phyloP scores from a whole-genome alignment of 1,140 invertebrate genomes.

The Brevipalpus yothersi region DNA sequence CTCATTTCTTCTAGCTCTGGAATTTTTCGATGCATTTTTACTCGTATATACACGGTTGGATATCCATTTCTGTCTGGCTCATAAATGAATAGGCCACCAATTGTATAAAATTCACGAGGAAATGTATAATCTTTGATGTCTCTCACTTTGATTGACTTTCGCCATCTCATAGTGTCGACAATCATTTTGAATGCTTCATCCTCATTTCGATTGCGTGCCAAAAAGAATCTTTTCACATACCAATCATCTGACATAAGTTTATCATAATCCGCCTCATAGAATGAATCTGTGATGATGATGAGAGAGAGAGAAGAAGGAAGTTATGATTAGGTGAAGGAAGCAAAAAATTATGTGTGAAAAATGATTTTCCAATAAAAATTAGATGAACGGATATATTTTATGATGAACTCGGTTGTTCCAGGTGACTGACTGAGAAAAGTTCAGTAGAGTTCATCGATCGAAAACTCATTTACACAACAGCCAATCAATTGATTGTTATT shows the following conservation, averaged over 20 bases:
- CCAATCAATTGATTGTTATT: not conserved
- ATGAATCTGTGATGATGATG: constrained; percentile 1
- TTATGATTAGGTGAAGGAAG: not conserved
- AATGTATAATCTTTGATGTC: not conserved
- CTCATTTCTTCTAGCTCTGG: not conserved
- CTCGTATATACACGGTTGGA: constrained; percentile 6
- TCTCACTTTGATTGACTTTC: not conserved
- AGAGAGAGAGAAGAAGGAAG: not conserved
- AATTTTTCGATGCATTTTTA: constrained; percentile 7
- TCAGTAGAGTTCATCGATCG: not conserved
- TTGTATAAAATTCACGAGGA: constrained; percentile 9
- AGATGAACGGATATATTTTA: not conserved
- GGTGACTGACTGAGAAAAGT: not conserved
- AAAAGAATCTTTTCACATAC: constrained; percentile 8
- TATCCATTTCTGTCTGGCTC: constrained; percentile 3
- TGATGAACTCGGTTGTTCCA: not conserved
- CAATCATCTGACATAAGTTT: constrained; percentile 3
- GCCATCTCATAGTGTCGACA: constrained; percentile 1
- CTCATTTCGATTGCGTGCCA: constrained; percentile 1
- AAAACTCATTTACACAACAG: not conserved
- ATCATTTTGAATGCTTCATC: constrained; percentile 4
- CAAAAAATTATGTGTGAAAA: not conserved
- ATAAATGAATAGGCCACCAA: constrained; percentile 9
- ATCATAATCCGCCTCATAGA: constrained; percentile 5
- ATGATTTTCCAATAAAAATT: not conserved